Conservation (phyloP, 2,888 invertebrate genomes). For the Scaptomyza cyrtandrae region DNA sequence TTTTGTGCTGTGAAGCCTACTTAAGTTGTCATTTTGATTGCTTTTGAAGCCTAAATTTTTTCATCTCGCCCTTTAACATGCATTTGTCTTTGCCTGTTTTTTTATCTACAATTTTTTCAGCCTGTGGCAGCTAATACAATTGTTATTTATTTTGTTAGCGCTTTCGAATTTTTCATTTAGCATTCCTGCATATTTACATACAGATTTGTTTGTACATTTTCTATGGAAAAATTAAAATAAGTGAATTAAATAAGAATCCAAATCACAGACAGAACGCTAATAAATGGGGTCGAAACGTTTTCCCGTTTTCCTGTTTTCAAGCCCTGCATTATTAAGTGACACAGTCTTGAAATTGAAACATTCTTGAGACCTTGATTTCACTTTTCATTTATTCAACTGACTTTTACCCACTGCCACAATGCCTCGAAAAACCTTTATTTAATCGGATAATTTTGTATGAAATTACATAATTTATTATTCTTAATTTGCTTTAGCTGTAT, state of each 20-base stretch:
- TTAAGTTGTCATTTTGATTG: conserved; percentile 80
- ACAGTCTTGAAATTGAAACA: conserved; percentile 40
- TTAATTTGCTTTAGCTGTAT: too few relatives aligned
- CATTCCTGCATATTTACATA: conserved; percentile 47
- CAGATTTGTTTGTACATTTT: conserved; percentile 64
- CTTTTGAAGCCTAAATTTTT: conserved; percentile 77
- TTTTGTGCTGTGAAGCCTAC: conserved; percentile 68
- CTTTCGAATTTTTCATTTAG: conserved; percentile 15
- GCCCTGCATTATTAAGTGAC: conserved; percentile 72
- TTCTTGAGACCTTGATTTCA: conserved; percentile 37
- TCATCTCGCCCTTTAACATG: conserved; percentile 1
- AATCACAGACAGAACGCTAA: conserved; percentile 20
- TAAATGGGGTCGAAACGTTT: conserved; percentile 31
- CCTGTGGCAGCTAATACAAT: conserved; percentile 63
- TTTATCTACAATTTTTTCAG: conserved; percentile 66
- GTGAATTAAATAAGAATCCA: conserved; percentile 39
- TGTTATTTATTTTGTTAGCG: conserved; percentile 55
- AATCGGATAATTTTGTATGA: too few relatives aligned
- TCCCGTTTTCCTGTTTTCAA: conserved; percentile 34
- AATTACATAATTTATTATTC: not conserved
- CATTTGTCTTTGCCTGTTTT: not conserved
- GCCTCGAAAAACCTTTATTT: conserved; percentile 22
- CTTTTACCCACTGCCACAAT: conserved; percentile 34
- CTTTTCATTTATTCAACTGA: conserved; percentile 58
- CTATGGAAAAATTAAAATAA: conserved; percentile 35